Conservation (phyloP, 2,797 vertebrate genomes). For the Simalia tracyae region DNA sequence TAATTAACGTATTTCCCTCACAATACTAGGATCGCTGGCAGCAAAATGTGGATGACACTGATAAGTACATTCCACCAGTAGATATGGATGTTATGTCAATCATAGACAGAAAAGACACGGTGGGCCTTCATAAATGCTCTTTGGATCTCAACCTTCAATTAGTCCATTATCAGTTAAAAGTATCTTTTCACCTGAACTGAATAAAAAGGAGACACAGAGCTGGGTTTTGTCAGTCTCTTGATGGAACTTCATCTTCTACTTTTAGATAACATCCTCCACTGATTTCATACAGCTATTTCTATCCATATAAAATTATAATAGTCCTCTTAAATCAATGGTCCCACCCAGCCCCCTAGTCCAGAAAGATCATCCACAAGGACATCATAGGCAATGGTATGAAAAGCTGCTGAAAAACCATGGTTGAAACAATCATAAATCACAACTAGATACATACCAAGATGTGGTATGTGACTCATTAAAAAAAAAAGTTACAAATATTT, state of each 20-base stretch:
- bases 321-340: neutral
- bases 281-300: neutral
- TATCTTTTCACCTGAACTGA: neutral
- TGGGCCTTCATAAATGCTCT: neutral
- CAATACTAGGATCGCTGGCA: neutral
- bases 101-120: neutral
- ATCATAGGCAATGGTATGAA: neutral
- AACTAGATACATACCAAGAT: neutral
- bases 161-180: neutral
- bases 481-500: neutral
- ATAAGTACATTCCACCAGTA: neutral
- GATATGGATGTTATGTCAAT: neutral
- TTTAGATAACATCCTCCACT: neutral
- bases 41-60: neutral
- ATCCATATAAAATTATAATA: neutral
- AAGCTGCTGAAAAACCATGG: neutral
- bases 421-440: neutral
- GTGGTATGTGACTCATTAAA: neutral
- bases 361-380: too few relatives aligned
- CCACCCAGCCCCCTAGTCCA: neutral
- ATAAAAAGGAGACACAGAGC: neutral
- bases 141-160: neutral
- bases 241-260: neutral
- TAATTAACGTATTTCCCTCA: neutral
- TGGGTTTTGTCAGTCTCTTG: neutral